These are phyloP conservation scores for Pachydiplax longipennis DNA, from an alignment of 2,888 invertebrate genomes.

Conservation along the genomic window DNA sequence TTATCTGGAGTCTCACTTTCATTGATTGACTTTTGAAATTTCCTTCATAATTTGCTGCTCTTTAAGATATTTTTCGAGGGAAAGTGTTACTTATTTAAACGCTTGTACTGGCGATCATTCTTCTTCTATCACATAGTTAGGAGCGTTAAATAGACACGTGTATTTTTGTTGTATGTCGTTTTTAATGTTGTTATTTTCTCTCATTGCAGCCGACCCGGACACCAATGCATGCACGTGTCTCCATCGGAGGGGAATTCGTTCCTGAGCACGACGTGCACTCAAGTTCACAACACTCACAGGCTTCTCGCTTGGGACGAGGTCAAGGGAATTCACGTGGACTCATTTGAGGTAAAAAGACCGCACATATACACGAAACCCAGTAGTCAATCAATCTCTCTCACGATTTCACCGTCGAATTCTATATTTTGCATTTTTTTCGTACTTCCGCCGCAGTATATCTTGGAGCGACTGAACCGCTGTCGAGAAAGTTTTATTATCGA, in stretches of 20 bases:
- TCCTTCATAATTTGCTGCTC: too few relatives aligned
- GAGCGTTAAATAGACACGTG: too few relatives aligned
- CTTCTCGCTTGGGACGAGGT: constrained; percentile 82
- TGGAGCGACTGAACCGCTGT: background rate
- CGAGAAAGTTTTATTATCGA: background rate
- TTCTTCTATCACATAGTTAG: too few relatives aligned
- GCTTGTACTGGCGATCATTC: too few relatives aligned
- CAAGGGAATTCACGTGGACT: constrained; percentile 82
- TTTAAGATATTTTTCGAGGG: too few relatives aligned
- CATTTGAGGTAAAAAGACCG: constrained; percentile 72
- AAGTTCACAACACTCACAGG: constrained; percentile 84
- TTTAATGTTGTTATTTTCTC: constrained; percentile 43
- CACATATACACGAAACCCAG: background rate
- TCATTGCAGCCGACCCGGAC: constrained; percentile 71
- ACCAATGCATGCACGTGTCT: constrained; percentile 79
- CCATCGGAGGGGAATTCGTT: constrained; percentile 6
- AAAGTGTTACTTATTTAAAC: too few relatives aligned
- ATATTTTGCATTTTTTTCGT: background rate
- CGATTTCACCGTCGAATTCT: background rate
- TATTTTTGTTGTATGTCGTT: background rate
- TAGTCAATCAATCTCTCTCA: background rate
- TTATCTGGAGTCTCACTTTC: too few relatives aligned
- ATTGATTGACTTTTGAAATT: too few relatives aligned
- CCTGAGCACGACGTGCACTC: constrained; percentile 70
- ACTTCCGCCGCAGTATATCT: background rate